A percentile compares a stretch with the other conserved stretches of the same genome.
Evolutionary conservation across 2,113 vertebrate genomes (phyloP).

Genomic region (Caretta caretta): DNA sequence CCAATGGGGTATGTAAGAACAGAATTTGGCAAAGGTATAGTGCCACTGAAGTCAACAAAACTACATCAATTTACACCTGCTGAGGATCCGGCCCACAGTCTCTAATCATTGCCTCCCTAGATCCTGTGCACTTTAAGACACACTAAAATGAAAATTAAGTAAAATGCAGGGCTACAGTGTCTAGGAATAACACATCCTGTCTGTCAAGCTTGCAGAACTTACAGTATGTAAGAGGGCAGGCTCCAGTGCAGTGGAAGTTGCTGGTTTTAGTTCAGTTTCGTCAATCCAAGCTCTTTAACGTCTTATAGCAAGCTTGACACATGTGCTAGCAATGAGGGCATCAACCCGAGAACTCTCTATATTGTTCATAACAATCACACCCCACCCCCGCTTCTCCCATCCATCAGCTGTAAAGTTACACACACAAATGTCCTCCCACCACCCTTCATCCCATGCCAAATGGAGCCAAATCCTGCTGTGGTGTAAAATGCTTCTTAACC

Average conservation of each 20-base stretch:
- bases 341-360: constrained; percentile 14
- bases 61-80: not conserved
- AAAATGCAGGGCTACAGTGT: not conserved
- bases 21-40: not conserved
- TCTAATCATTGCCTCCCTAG: not conserved
- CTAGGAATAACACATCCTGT: not conserved
- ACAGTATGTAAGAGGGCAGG: constrained; percentile 8
- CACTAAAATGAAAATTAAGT: not conserved
- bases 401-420: not conserved
- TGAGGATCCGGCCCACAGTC: not conserved
- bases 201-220: not conserved
- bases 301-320: not conserved
- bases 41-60: not conserved
- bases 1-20: not conserved
- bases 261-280: not conserved
- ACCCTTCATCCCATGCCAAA: constrained; percentile 36
- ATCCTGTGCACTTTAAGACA: not conserved
- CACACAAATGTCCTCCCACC: not conserved
- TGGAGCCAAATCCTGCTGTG: not conserved
- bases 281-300: not conserved
- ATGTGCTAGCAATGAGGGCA: not conserved
- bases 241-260: not conserved
- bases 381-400: not conserved
- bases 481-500: constrained; percentile 28
- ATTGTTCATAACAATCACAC: constrained; percentile 25